Conservation (phyloP, 2,113 vertebrate species). For the Piliocolobus tephrosceles region DNA sequence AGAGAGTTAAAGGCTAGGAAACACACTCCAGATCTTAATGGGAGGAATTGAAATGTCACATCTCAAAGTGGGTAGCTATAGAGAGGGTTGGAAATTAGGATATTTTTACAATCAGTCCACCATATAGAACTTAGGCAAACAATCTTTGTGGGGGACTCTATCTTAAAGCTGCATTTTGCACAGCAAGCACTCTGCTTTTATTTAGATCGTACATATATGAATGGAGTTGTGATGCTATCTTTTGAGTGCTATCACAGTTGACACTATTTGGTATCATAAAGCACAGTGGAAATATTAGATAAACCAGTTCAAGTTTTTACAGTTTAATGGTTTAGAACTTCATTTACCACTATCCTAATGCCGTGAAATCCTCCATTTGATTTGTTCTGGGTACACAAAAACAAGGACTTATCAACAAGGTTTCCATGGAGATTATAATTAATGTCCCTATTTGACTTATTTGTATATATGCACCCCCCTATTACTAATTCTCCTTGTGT, state of each 20-base stretch:
- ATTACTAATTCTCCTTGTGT: neutral
- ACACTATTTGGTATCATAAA: neutral
- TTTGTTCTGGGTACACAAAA: neutral
- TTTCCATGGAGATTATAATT: neutral
- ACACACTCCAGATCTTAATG: neutral
- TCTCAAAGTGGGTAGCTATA: neutral
- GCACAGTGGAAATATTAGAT: neutral
- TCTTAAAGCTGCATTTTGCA: neutral
- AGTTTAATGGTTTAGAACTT: conserved; percentile 2
- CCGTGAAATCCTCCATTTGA: neutral
- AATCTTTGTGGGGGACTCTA: neutral
- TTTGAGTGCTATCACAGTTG: neutral
- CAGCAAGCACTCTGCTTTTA: neutral
- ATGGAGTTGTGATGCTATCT: neutral
- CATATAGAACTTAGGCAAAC: neutral
- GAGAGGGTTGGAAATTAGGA: neutral
- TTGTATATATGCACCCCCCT: neutral
- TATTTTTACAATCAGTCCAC: neutral
- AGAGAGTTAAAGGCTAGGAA: neutral
- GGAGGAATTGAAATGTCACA: neutral
- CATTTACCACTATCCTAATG: neutral
- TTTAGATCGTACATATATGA: neutral
- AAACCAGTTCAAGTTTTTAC: neutral
- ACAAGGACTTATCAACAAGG: neutral
- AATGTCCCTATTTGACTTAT: neutral